A percentile compares a stretch with the other conserved stretches of the same genome.
Evolutionary conservation across 2,888 invertebrate genomes (phyloP).

Genomic region (Isotomurus palustris): DNA sequence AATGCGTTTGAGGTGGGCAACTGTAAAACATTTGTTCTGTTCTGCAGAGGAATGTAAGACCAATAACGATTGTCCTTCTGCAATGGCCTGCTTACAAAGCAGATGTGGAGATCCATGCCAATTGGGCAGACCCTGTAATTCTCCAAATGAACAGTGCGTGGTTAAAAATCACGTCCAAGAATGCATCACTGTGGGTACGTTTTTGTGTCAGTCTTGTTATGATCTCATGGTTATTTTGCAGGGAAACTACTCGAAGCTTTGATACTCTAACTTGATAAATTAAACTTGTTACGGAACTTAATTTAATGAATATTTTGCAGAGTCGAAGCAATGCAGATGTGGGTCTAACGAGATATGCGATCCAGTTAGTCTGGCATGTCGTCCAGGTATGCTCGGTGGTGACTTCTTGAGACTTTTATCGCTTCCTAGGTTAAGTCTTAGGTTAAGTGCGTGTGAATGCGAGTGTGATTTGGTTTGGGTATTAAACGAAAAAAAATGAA

Average conservation of each 20-base stretch:
- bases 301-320: no score
- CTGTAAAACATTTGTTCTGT: no score
- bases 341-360: background rate
- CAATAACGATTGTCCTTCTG: constrained; percentile 70
- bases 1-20: no score
- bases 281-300: no score
- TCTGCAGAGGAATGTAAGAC: constrained; percentile 69
- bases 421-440: background rate
- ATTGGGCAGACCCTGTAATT: constrained; percentile 27
- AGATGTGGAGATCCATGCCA: constrained; percentile 79
- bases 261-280: no score
- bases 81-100: constrained; percentile 77
- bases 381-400: background rate
- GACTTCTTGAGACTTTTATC: background rate
- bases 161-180: constrained; percentile 37
- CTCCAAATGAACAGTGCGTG: constrained; percentile 23
- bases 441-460: constrained; percentile 21
- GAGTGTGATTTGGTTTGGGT: constrained; percentile 25
- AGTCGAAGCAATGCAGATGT: no score
- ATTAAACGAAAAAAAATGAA: background rate
- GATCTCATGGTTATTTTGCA: no score
- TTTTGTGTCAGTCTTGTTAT: no score
- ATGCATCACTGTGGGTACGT: constrained; percentile 24
- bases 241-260: no score
- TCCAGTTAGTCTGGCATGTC: background rate